Base-by-base conservation (phyloP, 2,113 vertebrate genomes). In the Ptilorrhoa leucosticta region DNA sequence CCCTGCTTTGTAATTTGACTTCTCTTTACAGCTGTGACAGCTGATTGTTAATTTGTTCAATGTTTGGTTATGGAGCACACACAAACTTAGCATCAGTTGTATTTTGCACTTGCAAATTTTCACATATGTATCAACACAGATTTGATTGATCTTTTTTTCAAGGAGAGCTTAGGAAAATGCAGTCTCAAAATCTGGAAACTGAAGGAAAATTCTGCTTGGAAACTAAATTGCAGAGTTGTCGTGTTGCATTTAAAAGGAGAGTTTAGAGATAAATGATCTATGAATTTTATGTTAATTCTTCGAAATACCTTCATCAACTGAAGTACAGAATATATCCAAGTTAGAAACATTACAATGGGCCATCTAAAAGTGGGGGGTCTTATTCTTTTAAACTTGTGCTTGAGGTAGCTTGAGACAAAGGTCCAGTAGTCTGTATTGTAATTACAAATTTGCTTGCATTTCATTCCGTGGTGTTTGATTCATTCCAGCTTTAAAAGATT, bases 401-500 rank as follows among this genome's bases (percentile, higher is more conserved):
- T 85, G 39, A 68, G 35, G 20, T 63, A 33, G 37, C 40, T 51
- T 51, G 53, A 88, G 30, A 57, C 44, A 82, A 79, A 85, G 72
- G n/a, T 73, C 69, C 44, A 28, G 0, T 31, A 73, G 30, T 50
- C 48, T 70, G 2, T 79, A 16, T 19, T 44, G 26, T 69, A 47
- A 37, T 90, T 53, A 68, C 39, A 31, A 31, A 87, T 65, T 80
- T 12, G 6, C 27, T 83, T 82, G 68, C 35, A 19, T 84, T 76
- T 94, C 19, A 70, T 76, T 77, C 56, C 3, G 1, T 39, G 37
- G 19, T 76, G 18, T 95, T 81, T 95, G 40, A 33, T 97, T 97
- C 78, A 37, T 96, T 93, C 51, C 95, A 99, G 99, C 99, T 84
- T 98, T 99, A 94, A 99, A 98, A 97, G 99, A 99, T 97, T 99